phyloP scores from a whole-genome alignment of 1,140 invertebrate species.

The Caenorhabditis inopinata region DNA sequence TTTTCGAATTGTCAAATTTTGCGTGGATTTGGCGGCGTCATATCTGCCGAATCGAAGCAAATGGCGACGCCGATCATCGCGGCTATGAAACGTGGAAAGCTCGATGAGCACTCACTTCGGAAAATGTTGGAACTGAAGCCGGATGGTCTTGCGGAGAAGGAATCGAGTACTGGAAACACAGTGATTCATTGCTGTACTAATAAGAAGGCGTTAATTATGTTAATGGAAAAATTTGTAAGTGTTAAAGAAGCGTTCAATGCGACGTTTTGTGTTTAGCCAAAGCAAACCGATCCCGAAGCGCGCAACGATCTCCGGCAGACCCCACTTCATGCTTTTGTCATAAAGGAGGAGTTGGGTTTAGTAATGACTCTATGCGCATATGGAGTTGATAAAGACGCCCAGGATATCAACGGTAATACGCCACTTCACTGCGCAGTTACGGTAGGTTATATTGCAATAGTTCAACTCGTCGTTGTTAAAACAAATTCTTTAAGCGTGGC shows the following conservation, averaged over 20 bases:
- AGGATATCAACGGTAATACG: conserved; percentile 58
- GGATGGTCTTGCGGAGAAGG: conserved; percentile 51
- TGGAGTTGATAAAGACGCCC: conserved; percentile 54
- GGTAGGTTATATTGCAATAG: conserved; percentile 31
- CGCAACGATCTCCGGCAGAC: conserved; percentile 59
- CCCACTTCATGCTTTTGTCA: conserved; percentile 59
- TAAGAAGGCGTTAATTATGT: conserved; percentile 56
- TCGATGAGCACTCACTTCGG: conserved; percentile 55
- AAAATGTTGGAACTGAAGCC: conserved; percentile 58
- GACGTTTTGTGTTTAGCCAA: not conserved
- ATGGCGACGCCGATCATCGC: conserved; percentile 58
- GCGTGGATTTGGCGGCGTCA: conserved; percentile 39
- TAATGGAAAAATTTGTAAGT: conserved; percentile 43
- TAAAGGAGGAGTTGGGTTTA: conserved; percentile 32
- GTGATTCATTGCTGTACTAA: conserved; percentile 57
- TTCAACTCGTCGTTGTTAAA: not conserved
- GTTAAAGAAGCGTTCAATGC: not conserved
- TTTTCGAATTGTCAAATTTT: not conserved
- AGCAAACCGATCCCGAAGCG: conserved; percentile 61
- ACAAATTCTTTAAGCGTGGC: not conserved
- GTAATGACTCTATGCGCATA: conserved; percentile 35
- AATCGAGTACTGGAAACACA: conserved; percentile 59
- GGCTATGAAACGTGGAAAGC: conserved; percentile 58
- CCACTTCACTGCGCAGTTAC: conserved; percentile 62
- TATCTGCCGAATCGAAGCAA: conserved; percentile 45